phyloP scores from a whole-genome alignment of 2,797 vertebrate genomes.

The Graptemys geographica region DNA sequence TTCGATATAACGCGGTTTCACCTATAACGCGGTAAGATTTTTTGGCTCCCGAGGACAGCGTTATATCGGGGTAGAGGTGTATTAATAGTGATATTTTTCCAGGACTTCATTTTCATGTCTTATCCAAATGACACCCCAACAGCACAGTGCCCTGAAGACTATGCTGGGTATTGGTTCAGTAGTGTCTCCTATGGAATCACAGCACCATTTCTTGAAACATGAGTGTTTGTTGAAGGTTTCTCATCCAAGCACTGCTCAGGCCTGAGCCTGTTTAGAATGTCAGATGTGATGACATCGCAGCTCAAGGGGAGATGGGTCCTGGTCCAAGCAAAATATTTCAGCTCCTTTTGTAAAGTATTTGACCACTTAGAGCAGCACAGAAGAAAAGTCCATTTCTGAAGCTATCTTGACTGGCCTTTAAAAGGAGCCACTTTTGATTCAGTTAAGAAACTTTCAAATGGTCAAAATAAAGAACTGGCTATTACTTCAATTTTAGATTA shows the following conservation, averaged over 20 bases:
- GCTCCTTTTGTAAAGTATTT: not conserved
- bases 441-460: not conserved
- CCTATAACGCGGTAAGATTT: too few relatives aligned
- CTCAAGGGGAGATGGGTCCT: rapidly evolving
- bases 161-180: too few relatives aligned
- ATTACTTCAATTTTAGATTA: rapidly evolving
- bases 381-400: not conserved
- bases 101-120: too few relatives aligned
- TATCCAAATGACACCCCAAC: too few relatives aligned
- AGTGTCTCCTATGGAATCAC: too few relatives aligned
- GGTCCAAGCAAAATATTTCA: rapidly evolving
- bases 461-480: not conserved
- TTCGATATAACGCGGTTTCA: too few relatives aligned
- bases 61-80: too few relatives aligned
- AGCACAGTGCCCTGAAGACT: too few relatives aligned
- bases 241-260: not conserved
- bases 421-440: not conserved
- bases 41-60: too few relatives aligned
- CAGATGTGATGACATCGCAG: not conserved
- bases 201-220: too few relatives aligned
- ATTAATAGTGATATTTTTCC: too few relatives aligned
- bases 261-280: not conserved
- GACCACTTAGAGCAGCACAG: not conserved
- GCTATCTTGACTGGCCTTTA: not conserved
- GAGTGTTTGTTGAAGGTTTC: too few relatives aligned